Conservation (phyloP, 1,140 invertebrate species). For the Akabosia matsudoensis region DNA sequence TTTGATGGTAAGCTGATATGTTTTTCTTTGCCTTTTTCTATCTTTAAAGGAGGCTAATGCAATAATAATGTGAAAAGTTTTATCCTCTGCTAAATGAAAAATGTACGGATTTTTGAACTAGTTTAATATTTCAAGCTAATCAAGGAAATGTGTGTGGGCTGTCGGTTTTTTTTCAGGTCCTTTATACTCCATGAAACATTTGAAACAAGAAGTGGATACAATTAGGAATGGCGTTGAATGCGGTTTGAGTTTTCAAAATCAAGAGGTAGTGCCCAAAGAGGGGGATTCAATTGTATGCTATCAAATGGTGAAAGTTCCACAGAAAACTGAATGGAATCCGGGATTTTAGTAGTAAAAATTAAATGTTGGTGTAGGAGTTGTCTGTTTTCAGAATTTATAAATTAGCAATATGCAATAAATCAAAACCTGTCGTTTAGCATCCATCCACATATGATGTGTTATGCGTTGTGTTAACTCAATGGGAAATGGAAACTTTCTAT, state of each 20-base stretch:
- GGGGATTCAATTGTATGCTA: conserved; percentile 81
- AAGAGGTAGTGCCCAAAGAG: conserved; percentile 61
- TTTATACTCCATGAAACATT: conserved; percentile 75
- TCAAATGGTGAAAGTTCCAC: conserved; percentile 60
- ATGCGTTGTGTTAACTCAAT: too few species aligned
- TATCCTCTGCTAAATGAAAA: background rate
- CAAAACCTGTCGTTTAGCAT: too few species aligned
- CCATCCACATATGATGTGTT: too few species aligned
- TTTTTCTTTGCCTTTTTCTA: background rate
- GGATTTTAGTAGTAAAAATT: conserved; percentile 59
- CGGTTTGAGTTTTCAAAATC: conserved; percentile 72
- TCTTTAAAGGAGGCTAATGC: background rate
- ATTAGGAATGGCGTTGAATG: conserved; percentile 84
- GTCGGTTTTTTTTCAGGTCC: conserved; percentile 57
- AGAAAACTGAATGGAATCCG: conserved; percentile 75
- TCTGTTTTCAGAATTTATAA: background rate
- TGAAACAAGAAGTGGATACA: conserved; percentile 80
- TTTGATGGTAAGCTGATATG: conserved; percentile 63
- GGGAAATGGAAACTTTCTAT: too few species aligned
- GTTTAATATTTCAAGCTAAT: too few species aligned
- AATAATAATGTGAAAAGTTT: conserved; percentile 1
- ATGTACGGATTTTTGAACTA: too few species aligned
- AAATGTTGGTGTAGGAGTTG: background rate
- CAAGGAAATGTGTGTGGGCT: background rate
- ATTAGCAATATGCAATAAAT: too few species aligned